phyloP scores from a whole-genome alignment of 1,140 invertebrate genomes.

The Pseudoatta argentina region DNA sequence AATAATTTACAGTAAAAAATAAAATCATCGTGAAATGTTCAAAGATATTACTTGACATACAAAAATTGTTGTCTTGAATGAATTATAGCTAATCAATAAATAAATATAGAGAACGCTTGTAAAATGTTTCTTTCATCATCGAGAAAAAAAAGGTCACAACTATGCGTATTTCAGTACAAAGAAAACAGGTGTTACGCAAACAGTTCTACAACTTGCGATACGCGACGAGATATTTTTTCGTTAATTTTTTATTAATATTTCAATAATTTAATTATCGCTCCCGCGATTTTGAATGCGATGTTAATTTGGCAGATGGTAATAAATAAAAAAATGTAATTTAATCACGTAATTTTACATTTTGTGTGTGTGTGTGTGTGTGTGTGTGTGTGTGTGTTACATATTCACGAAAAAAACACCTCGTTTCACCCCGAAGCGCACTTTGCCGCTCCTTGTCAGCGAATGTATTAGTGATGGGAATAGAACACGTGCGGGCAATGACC shows the following conservation, averaged over 20 bases:
- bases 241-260: neutral
- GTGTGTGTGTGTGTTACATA: neutral
- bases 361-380: too few relatives aligned
- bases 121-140: neutral
- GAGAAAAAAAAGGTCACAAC: too few relatives aligned
- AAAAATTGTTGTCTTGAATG: neutral
- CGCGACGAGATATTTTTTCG: neutral
- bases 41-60: neutral
- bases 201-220: neutral
- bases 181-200: neutral
- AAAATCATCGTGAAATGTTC: neutral
- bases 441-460: conserved; percentile 21
- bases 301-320: neutral
- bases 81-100: neutral
- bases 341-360: too few relatives aligned
- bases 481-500: conserved; percentile 68
- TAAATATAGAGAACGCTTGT: neutral
- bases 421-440: conserved; percentile 9
- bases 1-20: neutral
- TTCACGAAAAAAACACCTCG: neutral
- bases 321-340: neutral
- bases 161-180: neutral
- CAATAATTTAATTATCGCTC: neutral
- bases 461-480: conserved; percentile 67
- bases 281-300: neutral